Base-by-base conservation (phyloP, 64 coral and sea anemone genomes). In the Platygyra sinensis region DNA sequence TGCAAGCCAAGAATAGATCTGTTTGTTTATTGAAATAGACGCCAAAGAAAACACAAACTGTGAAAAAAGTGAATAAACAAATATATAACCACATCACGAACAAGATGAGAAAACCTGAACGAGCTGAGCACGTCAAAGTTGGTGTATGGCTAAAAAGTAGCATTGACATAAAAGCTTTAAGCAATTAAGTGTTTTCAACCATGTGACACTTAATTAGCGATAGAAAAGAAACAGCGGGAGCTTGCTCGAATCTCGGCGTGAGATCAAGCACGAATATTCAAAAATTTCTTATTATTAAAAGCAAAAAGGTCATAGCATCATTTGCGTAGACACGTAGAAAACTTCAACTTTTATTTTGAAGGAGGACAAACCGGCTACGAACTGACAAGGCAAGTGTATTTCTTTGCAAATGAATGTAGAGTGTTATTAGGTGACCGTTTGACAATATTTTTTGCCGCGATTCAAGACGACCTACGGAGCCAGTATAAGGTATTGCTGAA, bases 271-370 rank as follows among this genome's bases (percentile, higher is more conserved):
- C 19, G 33, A 8, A 42, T 36, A 36, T 20, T 50, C 15, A 50
- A n/a, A 42, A 18, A 10, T 12, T 9, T 77, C 74, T 36, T 3
- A 36, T 1, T 36, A 24, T 5, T 76, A 76, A 77, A 49, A 50
- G 49, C 74, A 50, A 77, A 76, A 77, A 77, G 74, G 74, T 77
- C 20, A 77, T 7, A 77, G 49, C 74, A 77, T 49, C 33, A 77
- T 77, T 77, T 77, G 33, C 33, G n/a, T 50, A 77, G 17, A 20
- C 36, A 77, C 39, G 74, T 50, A 77, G 10, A 10, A 49, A 77
- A 42, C 33, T 77, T n/a, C 3, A 51, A 24, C 17, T 76, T 8
- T 65, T n/a, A 65, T 65, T 67, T 67, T 67, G 22, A 67, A 67
- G 4, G 24, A 25, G 25, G 65, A 69, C 0, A n/a, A 27, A 3